Evolutionary conservation across 2,888 invertebrate species (phyloP).

Genomic region (Plebejus argus): DNA sequence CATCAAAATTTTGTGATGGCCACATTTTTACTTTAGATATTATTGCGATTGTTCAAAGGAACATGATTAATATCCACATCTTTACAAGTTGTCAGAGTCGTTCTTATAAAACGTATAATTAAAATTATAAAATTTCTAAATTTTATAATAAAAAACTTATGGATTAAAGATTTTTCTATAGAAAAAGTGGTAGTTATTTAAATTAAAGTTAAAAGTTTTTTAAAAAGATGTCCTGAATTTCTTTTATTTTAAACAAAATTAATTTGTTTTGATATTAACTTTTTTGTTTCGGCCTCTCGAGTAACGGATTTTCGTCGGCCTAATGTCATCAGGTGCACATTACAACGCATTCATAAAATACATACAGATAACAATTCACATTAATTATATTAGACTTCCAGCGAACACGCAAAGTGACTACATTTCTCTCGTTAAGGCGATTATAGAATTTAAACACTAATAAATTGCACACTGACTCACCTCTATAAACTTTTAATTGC

Average conservation of each 20-base stretch:
- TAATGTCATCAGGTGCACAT: slow-evolving; percentile 22
- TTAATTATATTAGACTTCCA: slow-evolving; percentile 50
- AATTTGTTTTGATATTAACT: background rate
- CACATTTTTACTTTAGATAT: background rate
- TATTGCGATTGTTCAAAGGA: background rate
- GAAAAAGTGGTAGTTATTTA: background rate
- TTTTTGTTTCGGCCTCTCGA: background rate
- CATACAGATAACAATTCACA: slow-evolving; percentile 48
- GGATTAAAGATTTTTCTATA: background rate
- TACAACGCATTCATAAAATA: slow-evolving; percentile 37
- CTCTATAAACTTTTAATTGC: slow-evolving; percentile 80
- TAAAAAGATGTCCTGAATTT: background rate
- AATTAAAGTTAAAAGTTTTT: background rate
- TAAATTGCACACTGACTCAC: slow-evolving; percentile 78
- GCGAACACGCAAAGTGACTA: slow-evolving; percentile 72
- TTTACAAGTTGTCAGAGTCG: slow-evolving; percentile 9
- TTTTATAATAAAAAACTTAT: background rate
- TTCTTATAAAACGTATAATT: background rate
- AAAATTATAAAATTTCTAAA: background rate
- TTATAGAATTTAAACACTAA: slow-evolving; percentile 76
- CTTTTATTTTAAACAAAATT: background rate
- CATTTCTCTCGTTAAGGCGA: slow-evolving; percentile 80
- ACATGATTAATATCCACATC: slow-evolving; percentile 7
- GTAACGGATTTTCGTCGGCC: background rate
- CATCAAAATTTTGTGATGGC: background rate